Base-by-base conservation (phyloP, 2,888 invertebrate species). In the Sesia apiformis region DNA sequence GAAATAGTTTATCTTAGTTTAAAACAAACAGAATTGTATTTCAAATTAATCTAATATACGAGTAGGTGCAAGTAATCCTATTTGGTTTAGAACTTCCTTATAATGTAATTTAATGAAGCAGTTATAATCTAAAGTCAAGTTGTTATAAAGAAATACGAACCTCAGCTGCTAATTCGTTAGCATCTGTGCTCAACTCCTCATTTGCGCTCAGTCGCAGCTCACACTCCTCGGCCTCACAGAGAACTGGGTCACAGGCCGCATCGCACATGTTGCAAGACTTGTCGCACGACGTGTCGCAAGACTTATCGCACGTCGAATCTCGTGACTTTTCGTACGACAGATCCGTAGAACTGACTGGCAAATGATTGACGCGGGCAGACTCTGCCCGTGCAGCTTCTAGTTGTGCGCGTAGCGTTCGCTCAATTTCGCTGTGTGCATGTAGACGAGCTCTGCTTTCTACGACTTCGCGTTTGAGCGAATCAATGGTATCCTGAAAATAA, bases 161-260 rank as follows among this genome's bases (percentile, higher is more conserved):
- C 80, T 89, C 89, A 58, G 86, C 87, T 51, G 88, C 88, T 59
- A 89, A 70, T 67, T 88, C 88, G 58, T 72, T 85, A 58, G 88
- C 85, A 57, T 89, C 88, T 46, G 81, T 82, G 70, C 88, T 88
- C 61, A 89, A 65, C 66, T 88, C 88, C 65, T 84, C 83, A 58
- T 83, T 87, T 61, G 72, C 76, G 62, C 65, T 77, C 63, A 77
- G 73, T 74, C 70, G 81, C 65, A 70, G 63, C 63, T 73, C 78
- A 65, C 66, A 91, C 63, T 76, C 90, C 72, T 69, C 84, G 55
- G 69, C 70, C 55, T 83, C 85, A 58, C 83, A 80, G 66, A 72
- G 77, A 53, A 87, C 83, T 3, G 88, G 88, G 66, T 88, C 88
- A 66, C 88, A 88, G 23, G 87, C 86, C 8, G 86, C 86, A 64